A percentile compares a stretch with the other conserved stretches of the same genome.
Conservation (phyloP, 2,113 vertebrate genomes). For the Oreochromis aureus region DNA sequence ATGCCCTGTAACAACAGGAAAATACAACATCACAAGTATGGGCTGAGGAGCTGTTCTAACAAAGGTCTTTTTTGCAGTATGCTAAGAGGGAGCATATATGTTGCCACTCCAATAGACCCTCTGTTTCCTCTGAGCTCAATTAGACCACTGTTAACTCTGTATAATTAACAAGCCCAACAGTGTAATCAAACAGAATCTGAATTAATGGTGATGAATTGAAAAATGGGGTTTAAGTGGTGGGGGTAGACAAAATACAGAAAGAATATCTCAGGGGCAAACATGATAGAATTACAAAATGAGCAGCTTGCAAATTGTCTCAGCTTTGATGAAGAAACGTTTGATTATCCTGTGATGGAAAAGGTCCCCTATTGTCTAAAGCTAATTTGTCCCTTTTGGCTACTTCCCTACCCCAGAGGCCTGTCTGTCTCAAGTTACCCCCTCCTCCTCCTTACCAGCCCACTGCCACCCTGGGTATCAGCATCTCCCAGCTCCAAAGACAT, state of each 20-base stretch:
- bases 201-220: conserved; percentile 60
- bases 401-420: conserved; percentile 72
- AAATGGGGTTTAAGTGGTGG: conserved; percentile 51
- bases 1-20: background rate
- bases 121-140: conserved; percentile 64
- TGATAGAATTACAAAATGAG: conserved; percentile 88
- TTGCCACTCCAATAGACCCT: conserved; percentile 55
- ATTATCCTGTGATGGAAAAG: conserved; percentile 87
- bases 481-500: conserved; percentile 52
- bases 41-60: conserved; percentile 16
- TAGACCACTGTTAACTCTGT: conserved; percentile 56
- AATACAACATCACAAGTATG: background rate
- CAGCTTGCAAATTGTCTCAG: conserved; percentile 88
- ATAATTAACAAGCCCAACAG: conserved; percentile 77
- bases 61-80: conserved; percentile 55
- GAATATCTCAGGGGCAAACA: conserved; percentile 75
- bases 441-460: conserved; percentile 54
- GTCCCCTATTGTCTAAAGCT: conserved; percentile 84
- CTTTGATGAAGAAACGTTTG: conserved; percentile 93
- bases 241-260: conserved; percentile 64
- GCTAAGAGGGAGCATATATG: conserved; percentile 22
- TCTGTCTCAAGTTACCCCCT: conserved; percentile 71
- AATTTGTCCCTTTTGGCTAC: conserved; percentile 83
- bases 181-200: conserved; percentile 76
- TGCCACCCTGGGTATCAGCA: conserved; percentile 61